Conservation (phyloP, 1,140 invertebrate genomes). For the Drosophila yakuba region DNA sequence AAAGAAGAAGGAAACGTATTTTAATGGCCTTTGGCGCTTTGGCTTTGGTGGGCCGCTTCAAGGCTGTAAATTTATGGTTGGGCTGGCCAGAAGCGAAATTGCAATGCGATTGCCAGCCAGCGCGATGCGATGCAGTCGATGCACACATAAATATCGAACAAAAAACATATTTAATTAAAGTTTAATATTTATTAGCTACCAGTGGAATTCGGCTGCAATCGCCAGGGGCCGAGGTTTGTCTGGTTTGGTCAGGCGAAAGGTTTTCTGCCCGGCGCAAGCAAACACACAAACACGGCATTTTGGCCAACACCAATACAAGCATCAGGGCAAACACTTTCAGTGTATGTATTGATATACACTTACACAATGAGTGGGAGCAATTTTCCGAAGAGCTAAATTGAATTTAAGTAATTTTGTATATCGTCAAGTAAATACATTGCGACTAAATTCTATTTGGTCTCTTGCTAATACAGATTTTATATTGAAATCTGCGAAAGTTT, state of each 20-base stretch:
- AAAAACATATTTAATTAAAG: constrained; percentile 82
- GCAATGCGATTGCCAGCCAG: constrained; percentile 46
- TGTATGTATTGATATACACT: constrained; percentile 2
- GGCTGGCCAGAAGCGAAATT: constrained; percentile 76
- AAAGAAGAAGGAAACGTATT: constrained; percentile 63
- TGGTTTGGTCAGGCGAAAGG: constrained; percentile 16
- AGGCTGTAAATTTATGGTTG: constrained; percentile 76
- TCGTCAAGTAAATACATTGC: not conserved
- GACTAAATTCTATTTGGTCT: no score
- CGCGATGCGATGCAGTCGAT: constrained; percentile 54
- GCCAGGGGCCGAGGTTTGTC: constrained; percentile 33
- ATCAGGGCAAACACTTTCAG: constrained; percentile 18
- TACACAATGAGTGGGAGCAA: no score
- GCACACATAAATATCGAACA: constrained; percentile 74
- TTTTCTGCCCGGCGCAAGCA: constrained; percentile 51
- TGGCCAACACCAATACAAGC: constrained; percentile 26
- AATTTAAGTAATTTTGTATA: no score
- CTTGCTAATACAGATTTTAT: no score
- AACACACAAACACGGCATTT: constrained; percentile 56
- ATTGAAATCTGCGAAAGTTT: not conserved
- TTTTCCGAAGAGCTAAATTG: no score
- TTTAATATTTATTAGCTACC: constrained; percentile 82
- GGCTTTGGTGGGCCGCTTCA: constrained; percentile 60
- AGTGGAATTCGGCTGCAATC: constrained; percentile 70
- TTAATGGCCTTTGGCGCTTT: constrained; percentile 75